Evolutionary conservation across 2,797 vertebrate species (phyloP), one percentile per base, ranked within the genome.

Genomic region (Sebastes itinus): DNA sequence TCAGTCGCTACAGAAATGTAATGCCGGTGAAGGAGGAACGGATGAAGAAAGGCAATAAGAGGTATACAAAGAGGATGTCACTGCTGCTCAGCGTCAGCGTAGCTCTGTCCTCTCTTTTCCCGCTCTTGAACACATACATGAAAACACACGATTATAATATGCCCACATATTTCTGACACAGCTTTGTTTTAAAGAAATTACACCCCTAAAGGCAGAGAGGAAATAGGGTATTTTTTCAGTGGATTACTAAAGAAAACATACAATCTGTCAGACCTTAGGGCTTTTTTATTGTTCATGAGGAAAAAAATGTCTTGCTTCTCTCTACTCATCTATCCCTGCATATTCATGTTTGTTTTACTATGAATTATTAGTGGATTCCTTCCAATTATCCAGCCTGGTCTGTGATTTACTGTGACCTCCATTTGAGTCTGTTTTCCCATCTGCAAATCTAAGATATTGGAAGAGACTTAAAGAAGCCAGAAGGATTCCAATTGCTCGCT

Each of bases 181-280:
- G 74, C 52, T 80, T 77, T 75, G 54, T 77, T 79, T 80, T 58
- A 78, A 70, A 65, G 9, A 67, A 80, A 75, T 64, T 52, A 73
- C n/a, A 61, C 33, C 62, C 81, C 59, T 46, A 3, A 63, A 77
- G 83, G 81, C 86, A 52, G 10, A 58, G 14, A 55, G 71, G 33
- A 77, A 78, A 77, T 49, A 4, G 13, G 6, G 23, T 77, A 66
- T 73, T 81, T 84, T 81, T 84, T 83, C 69, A 67, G 64, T 81
- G 75, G 63, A 81, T 85, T 77, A 72, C 68, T 63, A 78, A 81
- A 85, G 72, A 83, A 84, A 89, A 85, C 72, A 70, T 23, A 75
- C 23, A 77, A 30, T 58, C 63, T 60, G 7, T 66, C 69, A 68
- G 38, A 68, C 78, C 77, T 22, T 30, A 49, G 46, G 80, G 74